Conservation (phyloP, 2,797 vertebrate genomes). For the Perdix hodgsoniae region DNA sequence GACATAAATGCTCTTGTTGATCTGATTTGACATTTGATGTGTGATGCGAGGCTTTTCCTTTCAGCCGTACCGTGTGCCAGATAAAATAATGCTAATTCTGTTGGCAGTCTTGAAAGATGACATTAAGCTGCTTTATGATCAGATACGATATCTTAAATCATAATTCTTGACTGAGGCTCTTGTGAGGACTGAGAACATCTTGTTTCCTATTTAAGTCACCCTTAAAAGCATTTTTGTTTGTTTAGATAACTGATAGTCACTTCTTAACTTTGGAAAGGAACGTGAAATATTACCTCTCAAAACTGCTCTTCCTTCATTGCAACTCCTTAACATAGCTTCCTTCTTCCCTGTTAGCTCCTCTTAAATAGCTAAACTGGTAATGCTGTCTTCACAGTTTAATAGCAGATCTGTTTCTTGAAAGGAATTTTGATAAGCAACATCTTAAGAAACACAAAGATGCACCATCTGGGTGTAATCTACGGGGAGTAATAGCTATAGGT, state of each 20-base stretch:
- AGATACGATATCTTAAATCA: constrained; percentile 10
- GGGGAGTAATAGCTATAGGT: not conserved
- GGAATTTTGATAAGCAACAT: not conserved
- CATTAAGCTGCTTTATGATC: constrained; percentile 7
- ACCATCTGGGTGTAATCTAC: not conserved
- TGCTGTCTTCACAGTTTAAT: not conserved
- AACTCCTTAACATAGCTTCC: no score
- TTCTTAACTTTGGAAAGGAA: not conserved
- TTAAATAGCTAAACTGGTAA: not conserved
- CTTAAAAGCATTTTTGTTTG: constrained; percentile 4
- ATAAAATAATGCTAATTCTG: constrained; percentile 46
- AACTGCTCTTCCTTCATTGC: not conserved
- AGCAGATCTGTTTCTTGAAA: not conserved
- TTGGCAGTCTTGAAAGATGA: constrained; percentile 7
- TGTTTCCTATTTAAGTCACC: not conserved
- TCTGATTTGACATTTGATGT: constrained; percentile 29
- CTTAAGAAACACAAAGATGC: not conserved
- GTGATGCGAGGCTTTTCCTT: constrained; percentile 52
- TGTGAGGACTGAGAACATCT: not conserved
- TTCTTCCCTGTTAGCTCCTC: not conserved
- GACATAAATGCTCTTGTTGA: constrained; percentile 29
- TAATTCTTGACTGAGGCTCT: not conserved
- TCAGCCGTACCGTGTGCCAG: constrained; percentile 27
- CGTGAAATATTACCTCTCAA: not conserved
- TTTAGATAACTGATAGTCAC: not conserved